These are phyloP conservation scores for Amiota communis DNA, from an alignment of 2,888 invertebrate species.

Conservation along the genomic window DNA sequence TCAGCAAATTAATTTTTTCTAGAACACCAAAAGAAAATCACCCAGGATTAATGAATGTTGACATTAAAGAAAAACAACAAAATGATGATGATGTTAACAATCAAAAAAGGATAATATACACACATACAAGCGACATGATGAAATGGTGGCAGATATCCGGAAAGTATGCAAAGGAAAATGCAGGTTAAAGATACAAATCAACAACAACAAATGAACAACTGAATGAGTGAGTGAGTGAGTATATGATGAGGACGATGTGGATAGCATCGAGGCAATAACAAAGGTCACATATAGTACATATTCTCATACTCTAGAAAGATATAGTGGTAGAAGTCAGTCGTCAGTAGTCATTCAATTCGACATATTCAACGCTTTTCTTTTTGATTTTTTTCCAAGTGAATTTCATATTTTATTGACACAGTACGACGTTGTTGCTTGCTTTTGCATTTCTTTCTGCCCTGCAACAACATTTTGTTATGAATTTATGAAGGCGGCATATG, in stretches of 20 bases:
- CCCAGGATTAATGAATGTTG: constrained; percentile 20
- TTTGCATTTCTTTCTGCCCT: not conserved
- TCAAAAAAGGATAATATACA: not conserved
- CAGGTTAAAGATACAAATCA: not conserved
- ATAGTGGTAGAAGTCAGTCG: not conserved
- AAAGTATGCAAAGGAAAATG: not conserved
- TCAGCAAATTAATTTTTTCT: not conserved
- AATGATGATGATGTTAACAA: not conserved
- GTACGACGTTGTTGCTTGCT: not conserved
- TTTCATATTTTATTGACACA: constrained; percentile 20
- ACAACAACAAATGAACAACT: not conserved
- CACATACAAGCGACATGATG: not conserved
- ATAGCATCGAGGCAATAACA: not conserved
- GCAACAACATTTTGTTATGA: constrained; percentile 44
- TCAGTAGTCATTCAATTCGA: not conserved
- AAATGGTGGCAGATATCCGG: not conserved
- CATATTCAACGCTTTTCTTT: constrained; percentile 32
- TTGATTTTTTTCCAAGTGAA: constrained; percentile 32
- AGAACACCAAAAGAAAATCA: not conserved
- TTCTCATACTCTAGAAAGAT: no score
- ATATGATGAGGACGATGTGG: not conserved
- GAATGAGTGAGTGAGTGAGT: not conserved
- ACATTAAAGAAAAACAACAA: not conserved
- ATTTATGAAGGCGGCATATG: constrained; percentile 66
- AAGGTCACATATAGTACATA: not conserved